Base-by-base conservation (phyloP, 2,113 vertebrate genomes). In the Fukomys damarensis region DNA sequence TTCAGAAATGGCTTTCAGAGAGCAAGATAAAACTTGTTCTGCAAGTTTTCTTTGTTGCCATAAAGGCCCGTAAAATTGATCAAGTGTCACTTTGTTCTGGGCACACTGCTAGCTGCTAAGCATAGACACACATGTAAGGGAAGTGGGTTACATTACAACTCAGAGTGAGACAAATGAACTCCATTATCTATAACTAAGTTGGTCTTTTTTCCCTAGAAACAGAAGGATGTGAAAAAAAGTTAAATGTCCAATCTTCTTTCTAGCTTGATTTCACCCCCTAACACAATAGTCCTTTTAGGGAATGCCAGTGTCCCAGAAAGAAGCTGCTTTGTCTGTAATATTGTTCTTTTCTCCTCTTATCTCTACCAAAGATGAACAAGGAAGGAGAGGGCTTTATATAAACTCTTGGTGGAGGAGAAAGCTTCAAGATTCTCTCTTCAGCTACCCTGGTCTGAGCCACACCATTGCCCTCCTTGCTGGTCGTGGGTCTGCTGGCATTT, bases 1-100 rank as follows among this genome's bases (percentile, higher is more conserved):
- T 81, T 87, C 56, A 74, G 38, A 97, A 66, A 70, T 66, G 77
- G 28, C 20, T 38, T 74, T 65, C 65, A 91, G 68, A 89, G 24
- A 63, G 38, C 52, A 38, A 79, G 46, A 9, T 28, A 63, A 32
- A 49, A 70, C 76, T 93, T 83, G 8, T 38, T 81, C 0, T 5
- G 84, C 26, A 89, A 30, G 10, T 59, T 80, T 81, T n/a, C 35
- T 49, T 72, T 49, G 58, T 84, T 72, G 20, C 46, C 13, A 12
- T 0, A 1, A 9, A 43, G 87, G 46, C 22, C 26, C 54, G 12
- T 6, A 2, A 58, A 46, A 43, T 76, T 58, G 56, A 56, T 92
- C 13, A 83, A 74, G 24, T 14, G 28, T 56, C 30, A 19, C 38
- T 89, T 89, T 68, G 32, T 65, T 41, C 82, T n/a, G 14, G 7